Conservation (phyloP, 2,113 vertebrate genomes). For the Corydoras maculifer region DNA sequence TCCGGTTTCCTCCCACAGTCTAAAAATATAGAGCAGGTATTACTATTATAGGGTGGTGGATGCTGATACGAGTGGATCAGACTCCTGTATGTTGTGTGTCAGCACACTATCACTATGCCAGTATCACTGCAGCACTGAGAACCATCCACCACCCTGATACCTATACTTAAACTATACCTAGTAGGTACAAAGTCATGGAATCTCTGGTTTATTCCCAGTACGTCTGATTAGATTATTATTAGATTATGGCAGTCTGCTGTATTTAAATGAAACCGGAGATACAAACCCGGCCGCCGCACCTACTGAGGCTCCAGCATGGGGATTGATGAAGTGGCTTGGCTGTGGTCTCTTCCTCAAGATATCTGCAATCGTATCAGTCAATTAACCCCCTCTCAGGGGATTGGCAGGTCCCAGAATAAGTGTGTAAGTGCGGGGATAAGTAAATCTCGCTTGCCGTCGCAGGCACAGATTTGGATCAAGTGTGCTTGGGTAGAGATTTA, state of each 20-base stretch:
- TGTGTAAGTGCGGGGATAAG: background rate
- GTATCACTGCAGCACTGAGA: too few species aligned
- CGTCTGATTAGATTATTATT: too few species aligned
- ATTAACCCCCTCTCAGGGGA: constrained; percentile 27
- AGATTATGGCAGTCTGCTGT: background rate
- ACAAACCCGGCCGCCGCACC: constrained; percentile 8
- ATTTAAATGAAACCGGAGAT: constrained; percentile 1
- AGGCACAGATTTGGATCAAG: constrained; percentile 12
- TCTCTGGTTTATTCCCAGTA: too few species aligned
- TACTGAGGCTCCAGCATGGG: background rate
- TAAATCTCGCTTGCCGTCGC: background rate
- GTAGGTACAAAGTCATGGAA: too few species aligned
- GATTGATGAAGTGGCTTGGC: constrained; percentile 23
- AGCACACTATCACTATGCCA: too few species aligned
- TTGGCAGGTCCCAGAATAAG: constrained; percentile 9
- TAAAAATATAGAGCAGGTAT: too few species aligned
- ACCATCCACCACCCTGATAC: too few species aligned
- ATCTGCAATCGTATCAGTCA: constrained; percentile 33
- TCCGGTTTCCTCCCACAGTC: too few species aligned
- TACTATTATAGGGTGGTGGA: too few species aligned
- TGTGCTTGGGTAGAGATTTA: constrained; percentile 6
- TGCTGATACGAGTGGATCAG: too few species aligned
- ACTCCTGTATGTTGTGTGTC: too few species aligned
- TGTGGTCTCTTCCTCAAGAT: constrained; percentile 18
- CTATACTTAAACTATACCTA: too few species aligned